Evolutionary conservation across 2,888 invertebrate species (phyloP), one percentile per base, ranked within the genome.

Genomic region (Drosophila imparisetae): DNA sequence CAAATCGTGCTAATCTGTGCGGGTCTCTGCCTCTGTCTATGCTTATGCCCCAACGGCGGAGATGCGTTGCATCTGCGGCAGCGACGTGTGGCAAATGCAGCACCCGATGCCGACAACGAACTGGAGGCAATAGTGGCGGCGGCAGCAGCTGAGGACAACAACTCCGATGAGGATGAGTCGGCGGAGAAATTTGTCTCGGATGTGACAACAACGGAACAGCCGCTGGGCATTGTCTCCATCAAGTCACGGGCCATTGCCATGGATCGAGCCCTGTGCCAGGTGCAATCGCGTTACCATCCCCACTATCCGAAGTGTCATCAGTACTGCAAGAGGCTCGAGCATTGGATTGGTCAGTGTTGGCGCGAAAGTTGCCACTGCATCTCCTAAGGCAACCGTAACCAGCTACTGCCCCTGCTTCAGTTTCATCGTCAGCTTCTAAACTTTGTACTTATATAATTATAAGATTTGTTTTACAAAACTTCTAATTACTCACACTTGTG

Each of bases 291-390:
- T 18, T 84, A 88, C 58, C 91, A 89, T 78, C 92, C 93, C 0
- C 92, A 92, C 64, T 89, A 83, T 67, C 93, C 92, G 21, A 86
- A 78, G 32, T 92, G 92, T 58, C 86, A 92, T 66, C 80, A 84
- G 34, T 92, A 92, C 80, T 92, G 92, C 78, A 81, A 83, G 52
- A 81, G 84, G 36, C 78, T 92, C 24, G 86, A 91, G 15, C 92
- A 92, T 54, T 92, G 92, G 93, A 76, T 92, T 75, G 92, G 92
- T 15, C 91, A 92, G 81, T 92, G 92, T 63, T 89, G 92, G 60
- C 85, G 78, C 57, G 87, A 90, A 32, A 91, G 80, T 42, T 92
- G 92, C 66, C 92, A 91, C 70, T 92, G 92, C 66, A 90, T 92
- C 74, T 91, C 92, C 36, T 92, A 81, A 69, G 30, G 4, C 15